Base-by-base conservation (phyloP, 2,888 invertebrate species). In the Uloborus plumipes region DNA sequence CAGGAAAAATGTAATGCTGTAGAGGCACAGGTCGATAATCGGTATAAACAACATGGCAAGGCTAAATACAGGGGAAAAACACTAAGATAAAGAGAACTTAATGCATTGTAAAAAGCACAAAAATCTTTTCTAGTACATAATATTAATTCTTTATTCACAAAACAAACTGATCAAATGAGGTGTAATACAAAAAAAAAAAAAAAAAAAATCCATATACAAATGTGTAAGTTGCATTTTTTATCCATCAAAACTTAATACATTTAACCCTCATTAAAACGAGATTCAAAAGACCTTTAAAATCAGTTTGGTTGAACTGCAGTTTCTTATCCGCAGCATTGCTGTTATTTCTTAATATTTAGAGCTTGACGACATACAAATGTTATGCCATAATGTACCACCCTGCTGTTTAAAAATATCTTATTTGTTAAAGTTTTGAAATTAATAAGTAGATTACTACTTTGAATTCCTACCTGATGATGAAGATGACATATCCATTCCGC, bases 1-100 rank as follows among this genome's bases (percentile, higher is more conserved):
- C 94, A 0, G 99, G 99, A 90, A 96, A 99, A 84, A 99, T 94
- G 88, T 98, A 99, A 90, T 99, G 99, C 89, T 99, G 98, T 81
- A 99, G 91, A 0, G 99, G 99, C 0, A 98, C 98, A 1, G 99
- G 99, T 55, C 99, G 91, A 89, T 94, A 99, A 89, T 99, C 99
- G 0, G 99, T 99, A 89, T 99, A 99, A 50, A 99, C 97, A 53
- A 99, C 99, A 89, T 99, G 99, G 88, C 99, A 99, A 0, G 99
- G 98, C 90, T 98, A 95, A 86, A 87, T 61, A 69, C 47, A 16
- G n/a, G 70, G 31, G 20, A 1, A 62, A 59, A 59, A n/a, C 2
- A 31, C 31, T 4, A 4, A 2, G 31, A 39, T 7, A 11, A 11
- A 39, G 11, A 39, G 6, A 39, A 39, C 4, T 26, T 3, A 3